Evolutionary conservation across 2,888 invertebrate genomes (phyloP), one percentile per base, ranked within the genome.

Genomic region (Erynnis tages): DNA sequence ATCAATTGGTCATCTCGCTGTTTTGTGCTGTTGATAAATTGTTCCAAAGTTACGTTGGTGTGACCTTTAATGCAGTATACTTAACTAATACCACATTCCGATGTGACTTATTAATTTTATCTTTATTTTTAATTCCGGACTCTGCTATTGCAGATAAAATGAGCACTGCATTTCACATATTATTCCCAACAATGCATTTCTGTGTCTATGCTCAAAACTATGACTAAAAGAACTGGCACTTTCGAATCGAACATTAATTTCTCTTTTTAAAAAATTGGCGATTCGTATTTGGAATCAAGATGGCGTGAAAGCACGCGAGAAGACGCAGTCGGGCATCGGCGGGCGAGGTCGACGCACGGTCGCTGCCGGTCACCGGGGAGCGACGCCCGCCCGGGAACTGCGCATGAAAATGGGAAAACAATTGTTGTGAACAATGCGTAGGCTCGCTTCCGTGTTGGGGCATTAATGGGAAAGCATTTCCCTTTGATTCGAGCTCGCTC

Each of bases 351-450:
- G 79, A 72, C 76, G 74, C 67, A 70, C 73, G 79, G 70, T 72
- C 79, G 73, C 65, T 64, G 66, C 69, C 72, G 71, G 73, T 73
- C 73, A 72, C 60, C 69, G 67, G 41, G 72, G 71, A 64, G 69
- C 71, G 73, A 64, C 70, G 69, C 61, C 68, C 73, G 66, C 61
- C 59, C 59, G 59, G 65, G 65, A 62, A 55, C 59, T 56, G 60
- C 60, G 59, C 63, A 66, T 71, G 76, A 71, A 78, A 74, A 78
- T 77, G 74, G 74, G 76, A 76, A 76, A 80, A 79, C 76, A 74
- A 76, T 79, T 72, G 78, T 74, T 66, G 61, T 57, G 65, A 74
- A 79, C 77, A 79, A 79, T 78, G 77, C 76, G 72, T 71, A 69
- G 58, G 68, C 66, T 54, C 60, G 57, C 69, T 71, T 73, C 71